Evolutionary conservation across 2,888 invertebrate species (phyloP).

Genomic region (Pasiphila rectangulata): DNA sequence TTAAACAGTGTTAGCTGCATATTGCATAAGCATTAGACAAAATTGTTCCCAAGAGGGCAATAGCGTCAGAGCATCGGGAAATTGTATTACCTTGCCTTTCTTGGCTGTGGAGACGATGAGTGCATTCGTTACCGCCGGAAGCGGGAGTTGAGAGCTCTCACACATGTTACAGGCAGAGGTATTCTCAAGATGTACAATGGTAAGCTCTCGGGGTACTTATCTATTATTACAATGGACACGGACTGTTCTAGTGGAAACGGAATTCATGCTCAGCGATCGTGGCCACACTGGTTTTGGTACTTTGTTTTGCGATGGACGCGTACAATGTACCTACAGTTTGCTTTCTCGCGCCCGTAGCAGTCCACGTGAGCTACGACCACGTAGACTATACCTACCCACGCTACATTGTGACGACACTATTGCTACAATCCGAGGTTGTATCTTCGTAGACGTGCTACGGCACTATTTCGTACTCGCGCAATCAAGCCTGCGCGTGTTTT

Average conservation of each 20-base stretch:
- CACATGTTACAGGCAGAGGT: conserved; percentile 43
- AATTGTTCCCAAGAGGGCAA: conserved; percentile 75
- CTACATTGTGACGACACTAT: conserved; percentile 17
- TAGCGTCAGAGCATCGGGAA: conserved; percentile 60
- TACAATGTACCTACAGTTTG: conserved; percentile 11
- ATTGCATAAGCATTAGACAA: conserved; percentile 63
- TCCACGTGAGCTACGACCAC: conserved; percentile 17
- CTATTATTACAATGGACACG: conserved; percentile 2
- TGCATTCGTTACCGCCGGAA: conserved; percentile 68
- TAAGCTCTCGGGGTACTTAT: conserved; percentile 19
- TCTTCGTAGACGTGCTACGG: conserved; percentile 18
- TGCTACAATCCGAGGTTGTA: conserved; percentile 15
- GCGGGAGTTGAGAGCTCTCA: conserved; percentile 52
- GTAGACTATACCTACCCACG: conserved; percentile 6
- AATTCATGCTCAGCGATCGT: background rate
- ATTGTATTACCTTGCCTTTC: conserved; percentile 71
- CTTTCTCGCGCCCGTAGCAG: conserved; percentile 9
- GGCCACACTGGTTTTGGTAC: background rate
- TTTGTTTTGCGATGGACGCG: background rate
- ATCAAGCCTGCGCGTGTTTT: background rate
- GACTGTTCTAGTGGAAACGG: background rate
- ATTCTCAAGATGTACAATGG: conserved; percentile 22
- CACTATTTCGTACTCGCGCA: background rate
- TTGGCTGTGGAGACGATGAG: conserved; percentile 58
- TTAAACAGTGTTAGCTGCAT: conserved; percentile 55